phyloP scores from a whole-genome alignment of 1,140 invertebrate species.

The Bombus polaris region DNA sequence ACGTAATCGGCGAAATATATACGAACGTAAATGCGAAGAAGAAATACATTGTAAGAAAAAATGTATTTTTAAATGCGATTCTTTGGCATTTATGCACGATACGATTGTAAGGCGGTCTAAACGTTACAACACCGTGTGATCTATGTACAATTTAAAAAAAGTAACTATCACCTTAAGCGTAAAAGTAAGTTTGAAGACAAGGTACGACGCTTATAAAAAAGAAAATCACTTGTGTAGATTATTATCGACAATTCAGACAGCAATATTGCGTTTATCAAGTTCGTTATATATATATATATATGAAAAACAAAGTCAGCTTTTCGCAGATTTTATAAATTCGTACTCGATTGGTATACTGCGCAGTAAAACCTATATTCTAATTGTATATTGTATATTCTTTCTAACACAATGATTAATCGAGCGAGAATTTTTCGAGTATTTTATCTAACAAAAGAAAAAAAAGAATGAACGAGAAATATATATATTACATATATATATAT shows the following conservation, averaged over 20 bases:
- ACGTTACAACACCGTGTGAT: conserved; percentile 36
- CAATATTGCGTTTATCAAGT: conserved; percentile 31
- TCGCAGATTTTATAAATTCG: conserved; percentile 21
- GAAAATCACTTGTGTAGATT: conserved; percentile 5
- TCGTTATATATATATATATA: conserved; percentile 19
- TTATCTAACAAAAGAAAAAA: background rate
- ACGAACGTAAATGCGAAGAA: conserved; percentile 55
- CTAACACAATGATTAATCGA: conserved; percentile 23
- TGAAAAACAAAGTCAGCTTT: background rate
- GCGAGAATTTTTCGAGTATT: conserved; percentile 19
- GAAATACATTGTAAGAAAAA: conserved; percentile 54
- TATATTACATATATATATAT: too few species aligned
- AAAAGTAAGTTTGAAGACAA: conserved; percentile 39
- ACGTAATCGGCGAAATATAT: conserved; percentile 34
- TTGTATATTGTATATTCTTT: conserved; percentile 40
- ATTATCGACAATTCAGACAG: conserved; percentile 20
- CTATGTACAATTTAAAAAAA: conserved; percentile 42
- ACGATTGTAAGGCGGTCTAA: conserved; percentile 57
- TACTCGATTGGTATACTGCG: conserved; percentile 18
- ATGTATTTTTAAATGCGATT: conserved; percentile 76
- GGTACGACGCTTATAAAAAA: conserved; percentile 30
- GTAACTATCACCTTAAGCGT: conserved; percentile 39
- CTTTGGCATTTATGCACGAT: conserved; percentile 75
- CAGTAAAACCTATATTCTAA: conserved; percentile 19
- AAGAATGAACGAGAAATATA: background rate